Conservation (phyloP, 2,888 invertebrate species). For the Drosophila tanythrix region DNA sequence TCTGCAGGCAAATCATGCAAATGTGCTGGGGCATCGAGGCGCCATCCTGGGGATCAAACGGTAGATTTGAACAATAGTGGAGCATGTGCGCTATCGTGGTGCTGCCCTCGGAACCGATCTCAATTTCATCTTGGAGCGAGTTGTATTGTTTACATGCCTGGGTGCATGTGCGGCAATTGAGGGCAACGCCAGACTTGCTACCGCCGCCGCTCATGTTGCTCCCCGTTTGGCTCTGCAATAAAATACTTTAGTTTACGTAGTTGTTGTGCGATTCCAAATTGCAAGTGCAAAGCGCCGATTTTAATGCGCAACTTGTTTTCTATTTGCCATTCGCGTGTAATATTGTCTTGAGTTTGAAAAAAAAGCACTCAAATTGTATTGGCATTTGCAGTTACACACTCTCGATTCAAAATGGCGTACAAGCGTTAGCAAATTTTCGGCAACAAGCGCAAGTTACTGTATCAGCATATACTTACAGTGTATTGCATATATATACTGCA, state of each 20-base stretch:
- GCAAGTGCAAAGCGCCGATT: slow-evolving; percentile 42
- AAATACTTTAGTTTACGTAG: not conserved
- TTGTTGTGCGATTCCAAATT: slow-evolving; percentile 26
- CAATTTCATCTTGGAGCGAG: slow-evolving; percentile 80
- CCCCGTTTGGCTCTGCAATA: not conserved
- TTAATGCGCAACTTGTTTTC: slow-evolving; percentile 63
- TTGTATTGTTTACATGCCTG: slow-evolving; percentile 81
- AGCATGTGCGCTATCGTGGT: slow-evolving; percentile 82
- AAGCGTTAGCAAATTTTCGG: not conserved
- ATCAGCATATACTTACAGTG: too few species aligned
- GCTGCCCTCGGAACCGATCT: slow-evolving; percentile 77
- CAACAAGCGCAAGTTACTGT: too few species aligned
- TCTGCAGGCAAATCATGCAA: slow-evolving; percentile 77
- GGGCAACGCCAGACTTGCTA: slow-evolving; percentile 64
- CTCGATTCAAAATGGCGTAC: slow-evolving; percentile 55
- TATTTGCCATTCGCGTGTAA: slow-evolving; percentile 59
- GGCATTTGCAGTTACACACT: slow-evolving; percentile 49
- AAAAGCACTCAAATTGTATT: slow-evolving; percentile 30
- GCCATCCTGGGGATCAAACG: slow-evolving; percentile 73
- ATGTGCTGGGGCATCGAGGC: slow-evolving; percentile 78
- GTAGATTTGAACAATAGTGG: slow-evolving; percentile 70
- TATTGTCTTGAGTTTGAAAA: slow-evolving; percentile 16
- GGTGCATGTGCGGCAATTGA: slow-evolving; percentile 82
- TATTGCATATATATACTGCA: too few species aligned
- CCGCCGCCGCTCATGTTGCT: slow-evolving; percentile 15